Evolutionary conservation across 2,113 vertebrate species (phyloP).

Genomic region (Eidolon helvum): DNA sequence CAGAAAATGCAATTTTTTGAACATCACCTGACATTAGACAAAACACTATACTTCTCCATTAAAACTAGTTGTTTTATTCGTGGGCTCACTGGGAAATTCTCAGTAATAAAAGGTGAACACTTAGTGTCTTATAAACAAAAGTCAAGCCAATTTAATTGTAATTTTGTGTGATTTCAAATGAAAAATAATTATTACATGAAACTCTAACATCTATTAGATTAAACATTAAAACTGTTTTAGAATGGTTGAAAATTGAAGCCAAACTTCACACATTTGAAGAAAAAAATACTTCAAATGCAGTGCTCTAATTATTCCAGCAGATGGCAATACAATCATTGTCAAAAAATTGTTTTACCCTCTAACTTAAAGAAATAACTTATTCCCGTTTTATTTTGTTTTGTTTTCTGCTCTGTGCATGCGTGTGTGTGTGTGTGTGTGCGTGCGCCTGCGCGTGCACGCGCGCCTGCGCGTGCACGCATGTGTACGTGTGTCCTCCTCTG

Average conservation of each 20-base stretch:
- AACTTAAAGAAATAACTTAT: background rate
- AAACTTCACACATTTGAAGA: background rate
- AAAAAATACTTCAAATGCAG: background rate
- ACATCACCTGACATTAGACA: background rate
- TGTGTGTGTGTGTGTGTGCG: background rate
- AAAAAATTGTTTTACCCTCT: background rate
- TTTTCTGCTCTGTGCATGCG: background rate
- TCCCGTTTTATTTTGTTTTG: background rate
- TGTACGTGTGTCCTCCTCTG: background rate
- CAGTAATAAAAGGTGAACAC: background rate
- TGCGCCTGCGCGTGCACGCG: too few relatives aligned
- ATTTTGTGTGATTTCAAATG: background rate
- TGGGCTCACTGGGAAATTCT: background rate
- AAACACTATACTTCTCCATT: background rate
- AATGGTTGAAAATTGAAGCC: background rate
- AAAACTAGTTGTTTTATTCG: background rate
- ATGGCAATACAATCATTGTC: constrained; percentile 70
- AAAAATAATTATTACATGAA: background rate
- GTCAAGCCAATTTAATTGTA: background rate
- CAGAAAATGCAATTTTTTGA: background rate
- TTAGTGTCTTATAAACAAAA: background rate
- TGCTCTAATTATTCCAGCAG: constrained; percentile 69
- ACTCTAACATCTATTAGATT: background rate
- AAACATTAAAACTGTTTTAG: background rate
- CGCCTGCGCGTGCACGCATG: too few relatives aligned